Conservation (phyloP, 2,113 vertebrate species). For the Grus americana region DNA sequence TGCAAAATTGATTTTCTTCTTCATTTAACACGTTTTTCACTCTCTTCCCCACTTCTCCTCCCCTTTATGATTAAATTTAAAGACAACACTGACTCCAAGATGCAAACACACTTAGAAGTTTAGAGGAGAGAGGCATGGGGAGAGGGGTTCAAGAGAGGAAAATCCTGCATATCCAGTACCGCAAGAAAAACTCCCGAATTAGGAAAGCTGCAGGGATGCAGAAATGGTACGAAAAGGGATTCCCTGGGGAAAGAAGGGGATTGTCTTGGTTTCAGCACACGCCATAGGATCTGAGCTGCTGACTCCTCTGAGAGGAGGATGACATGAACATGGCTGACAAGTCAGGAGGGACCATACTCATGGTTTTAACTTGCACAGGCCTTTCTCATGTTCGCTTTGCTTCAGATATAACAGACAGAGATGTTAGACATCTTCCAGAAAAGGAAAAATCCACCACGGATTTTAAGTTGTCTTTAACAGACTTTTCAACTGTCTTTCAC, state of each 20-base stretch:
- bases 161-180: background rate
- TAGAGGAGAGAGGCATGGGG: background rate
- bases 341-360: rapidly evolving
- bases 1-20: conserved; percentile 62
- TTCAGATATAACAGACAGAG: background rate
- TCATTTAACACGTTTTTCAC: conserved; percentile 21
- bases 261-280: background rate
- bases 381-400: background rate
- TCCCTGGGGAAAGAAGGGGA: background rate
- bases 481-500: background rate
- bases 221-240: background rate
- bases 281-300: background rate
- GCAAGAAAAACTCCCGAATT: background rate
- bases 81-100: conserved; percentile 12
- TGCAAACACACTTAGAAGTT: background rate
- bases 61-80: conserved; percentile 37
- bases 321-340: rapidly evolving
- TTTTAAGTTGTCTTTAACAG: background rate
- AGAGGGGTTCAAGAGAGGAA: background rate
- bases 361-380: background rate
- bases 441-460: background rate
- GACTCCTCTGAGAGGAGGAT: background rate
- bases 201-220: background rate
- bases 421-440: background rate
- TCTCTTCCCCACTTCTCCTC: background rate